These are phyloP conservation scores for Cepaea nemoralis DNA, from an alignment of 1,140 invertebrate species.

Conservation along the genomic window DNA sequence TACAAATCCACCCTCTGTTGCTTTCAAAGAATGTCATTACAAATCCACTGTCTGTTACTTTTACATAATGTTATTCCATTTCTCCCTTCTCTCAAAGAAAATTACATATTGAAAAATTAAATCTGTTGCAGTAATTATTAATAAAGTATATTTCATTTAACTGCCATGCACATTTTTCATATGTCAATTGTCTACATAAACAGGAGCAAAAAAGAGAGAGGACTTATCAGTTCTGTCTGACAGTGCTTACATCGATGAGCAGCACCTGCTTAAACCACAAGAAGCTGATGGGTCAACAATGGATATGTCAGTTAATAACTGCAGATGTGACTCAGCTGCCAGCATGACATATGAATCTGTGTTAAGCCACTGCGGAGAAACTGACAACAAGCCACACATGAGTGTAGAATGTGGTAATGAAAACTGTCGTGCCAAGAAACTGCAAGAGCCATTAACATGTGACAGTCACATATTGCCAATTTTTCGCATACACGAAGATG, in stretches of 20 bases:
- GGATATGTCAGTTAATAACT: slow-evolving; percentile 9
- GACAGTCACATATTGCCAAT: slow-evolving; percentile 58
- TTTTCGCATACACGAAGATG: slow-evolving; percentile 52
- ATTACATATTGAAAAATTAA: too few relatives aligned
- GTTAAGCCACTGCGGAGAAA: background rate
- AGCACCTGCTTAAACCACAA: background rate
- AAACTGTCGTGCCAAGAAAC: background rate
- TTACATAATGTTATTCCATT: too few relatives aligned
- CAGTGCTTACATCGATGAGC: background rate
- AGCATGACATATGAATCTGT: background rate
- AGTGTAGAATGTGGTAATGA: background rate
- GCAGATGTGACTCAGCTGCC: background rate
- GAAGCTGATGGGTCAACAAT: background rate
- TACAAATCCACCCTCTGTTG: too few relatives aligned
- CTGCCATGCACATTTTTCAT: too few relatives aligned
- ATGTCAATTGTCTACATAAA: background rate
- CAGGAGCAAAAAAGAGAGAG: background rate
- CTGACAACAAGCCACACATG: background rate
- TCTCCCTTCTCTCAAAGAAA: too few relatives aligned
- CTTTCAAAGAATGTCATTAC: too few relatives aligned
- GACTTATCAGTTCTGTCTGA: background rate
- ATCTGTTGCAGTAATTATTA: too few relatives aligned
- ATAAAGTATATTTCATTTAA: too few relatives aligned
- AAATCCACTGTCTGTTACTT: too few relatives aligned
- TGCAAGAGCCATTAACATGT: slow-evolving; percentile 46